These are phyloP conservation scores for Ageneiosus marmoratus DNA, from an alignment of 2,113 vertebrate species.

Conservation along the genomic window DNA sequence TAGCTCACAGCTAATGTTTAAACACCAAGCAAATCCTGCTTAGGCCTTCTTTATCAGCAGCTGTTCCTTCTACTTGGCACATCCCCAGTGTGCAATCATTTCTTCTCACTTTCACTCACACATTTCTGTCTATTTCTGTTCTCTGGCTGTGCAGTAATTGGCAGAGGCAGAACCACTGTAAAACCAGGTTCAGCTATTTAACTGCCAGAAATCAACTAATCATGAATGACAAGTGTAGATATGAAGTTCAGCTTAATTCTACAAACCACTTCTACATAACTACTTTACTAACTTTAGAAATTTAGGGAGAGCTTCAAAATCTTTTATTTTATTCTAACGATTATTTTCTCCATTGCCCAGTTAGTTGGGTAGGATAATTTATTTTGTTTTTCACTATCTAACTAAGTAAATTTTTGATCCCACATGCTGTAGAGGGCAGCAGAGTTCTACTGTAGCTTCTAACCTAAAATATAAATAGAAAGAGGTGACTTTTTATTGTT, in stretches of 20 bases:
- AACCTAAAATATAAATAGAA: neutral
- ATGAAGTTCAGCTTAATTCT: slow-evolving; percentile 6
- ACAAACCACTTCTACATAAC: neutral
- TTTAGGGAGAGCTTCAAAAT: neutral
- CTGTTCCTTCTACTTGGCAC: neutral
- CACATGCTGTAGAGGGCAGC: slow-evolving; percentile 55
- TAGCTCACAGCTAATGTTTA: neutral
- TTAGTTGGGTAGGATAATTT: neutral
- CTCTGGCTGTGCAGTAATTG: neutral
- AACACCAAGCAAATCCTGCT: neutral
- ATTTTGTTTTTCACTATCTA: neutral
- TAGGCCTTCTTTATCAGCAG: neutral
- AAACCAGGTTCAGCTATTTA: slow-evolving; percentile 38
- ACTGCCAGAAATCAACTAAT: slow-evolving; percentile 25
- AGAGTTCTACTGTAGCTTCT: slow-evolving; percentile 29
- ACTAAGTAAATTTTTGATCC: slow-evolving; percentile 18
- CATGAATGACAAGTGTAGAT: slow-evolving; percentile 40
- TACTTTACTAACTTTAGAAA: neutral
- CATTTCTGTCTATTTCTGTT: slow-evolving; percentile 7
- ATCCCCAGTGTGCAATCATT: neutral
- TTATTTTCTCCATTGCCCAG: neutral
- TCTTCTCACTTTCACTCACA: neutral
- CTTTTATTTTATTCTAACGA: neutral
- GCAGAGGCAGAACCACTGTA: slow-evolving; percentile 25
- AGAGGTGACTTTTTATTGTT: neutral